Base-by-base conservation (phyloP, 2,113 vertebrate species). In the Pelvicachromis taeniatus region DNA sequence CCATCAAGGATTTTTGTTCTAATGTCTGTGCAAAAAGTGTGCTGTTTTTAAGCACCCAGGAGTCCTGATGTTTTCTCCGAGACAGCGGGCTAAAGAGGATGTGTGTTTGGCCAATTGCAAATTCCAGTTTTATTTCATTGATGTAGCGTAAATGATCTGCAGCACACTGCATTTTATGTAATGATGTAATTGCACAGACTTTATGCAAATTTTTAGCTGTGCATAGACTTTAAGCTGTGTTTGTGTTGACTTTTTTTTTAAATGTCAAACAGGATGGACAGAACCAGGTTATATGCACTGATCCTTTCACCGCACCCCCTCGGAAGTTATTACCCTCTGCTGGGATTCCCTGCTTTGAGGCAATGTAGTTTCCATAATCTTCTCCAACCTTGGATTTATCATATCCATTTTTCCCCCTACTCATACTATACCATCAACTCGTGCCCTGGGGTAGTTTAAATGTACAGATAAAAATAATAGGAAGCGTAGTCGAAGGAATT, bases 321-420 rank as follows among this genome's bases (percentile, higher is more conserved):
- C 59, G n/a, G 6, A 77, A 53, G 52, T 26, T 78, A 16, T 35
- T 26, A 14, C 54, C 38, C 23, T 21, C 19, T 8, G 16, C 31
- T 86, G 87, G 85, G 92, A 87, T 92, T 85, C 91, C 86, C 90
- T 84, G 1, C 33, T 19, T 42, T 35, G 42, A 40, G 38, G 11
- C 68, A 8, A 19, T 59, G 50, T 63, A 7, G 26, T 29, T 42
- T 73, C 19, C 16, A 29, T n/a, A 11, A 75, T 75, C 52, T 11
- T 2, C 6, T 54, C 9, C 17, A 14, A 11, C 1, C 3, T 21
- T 11, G 3, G 1, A 21, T 59, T n/a, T 21, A 42, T 77, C 12
- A 19, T 33, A 2, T 17, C 9, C 31, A 35, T 19, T 77, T 77
- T 14, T 4, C 0, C 11, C 14, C 3, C 40, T 12, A 26, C 23